Evolutionary conservation across 2,113 vertebrate species (phyloP).

Genomic region (Bungarus multicinctus): DNA sequence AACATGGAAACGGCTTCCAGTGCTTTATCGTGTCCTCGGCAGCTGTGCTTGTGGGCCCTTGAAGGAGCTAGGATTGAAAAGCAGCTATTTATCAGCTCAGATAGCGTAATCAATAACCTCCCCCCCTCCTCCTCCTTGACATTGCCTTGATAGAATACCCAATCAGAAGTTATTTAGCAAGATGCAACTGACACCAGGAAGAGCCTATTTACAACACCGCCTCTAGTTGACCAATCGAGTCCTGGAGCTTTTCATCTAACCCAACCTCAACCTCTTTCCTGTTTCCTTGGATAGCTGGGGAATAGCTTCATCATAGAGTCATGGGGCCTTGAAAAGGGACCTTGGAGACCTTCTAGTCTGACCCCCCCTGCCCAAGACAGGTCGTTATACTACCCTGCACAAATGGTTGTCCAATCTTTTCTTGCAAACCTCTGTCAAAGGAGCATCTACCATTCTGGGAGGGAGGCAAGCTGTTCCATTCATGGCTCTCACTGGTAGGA

Average conservation of each 20-base stretch:
- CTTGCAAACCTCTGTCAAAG: neutral
- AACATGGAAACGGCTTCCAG: neutral
- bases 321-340: no score
- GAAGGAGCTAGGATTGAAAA: accelerated
- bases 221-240: neutral
- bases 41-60: neutral
- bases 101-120: neutral
- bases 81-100: slow-evolving; percentile 27
- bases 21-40: neutral
- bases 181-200: accelerated
- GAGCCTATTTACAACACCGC: neutral
- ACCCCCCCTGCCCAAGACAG: neutral
- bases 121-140: slow-evolving; percentile 30
- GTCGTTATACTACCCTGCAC: neutral
- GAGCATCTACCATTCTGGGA: neutral
- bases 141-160: neutral
- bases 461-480: no score
- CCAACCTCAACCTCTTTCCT: neutral
- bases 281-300: no score
- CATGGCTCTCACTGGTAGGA: neutral
- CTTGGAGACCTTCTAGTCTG: neutral
- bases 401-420: neutral
- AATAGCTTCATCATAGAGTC: neutral
- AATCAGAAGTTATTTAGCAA: slow-evolving; percentile 14
- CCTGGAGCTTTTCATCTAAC: neutral